Conservation (phyloP, 2,113 vertebrate species). For the Rynchops niger region DNA sequence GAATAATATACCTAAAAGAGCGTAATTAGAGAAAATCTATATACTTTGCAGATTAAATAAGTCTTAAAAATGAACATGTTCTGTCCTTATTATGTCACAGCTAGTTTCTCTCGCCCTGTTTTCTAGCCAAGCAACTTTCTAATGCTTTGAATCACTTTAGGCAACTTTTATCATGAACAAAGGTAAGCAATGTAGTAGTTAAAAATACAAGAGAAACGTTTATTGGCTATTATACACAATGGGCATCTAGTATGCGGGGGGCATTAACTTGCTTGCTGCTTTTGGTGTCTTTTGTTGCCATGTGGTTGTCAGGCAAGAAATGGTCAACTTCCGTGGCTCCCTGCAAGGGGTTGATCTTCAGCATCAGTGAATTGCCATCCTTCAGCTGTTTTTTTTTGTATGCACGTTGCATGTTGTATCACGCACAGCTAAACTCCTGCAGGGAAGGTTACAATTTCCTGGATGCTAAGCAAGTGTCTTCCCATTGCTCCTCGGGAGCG, state of each 20-base stretch:
- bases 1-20: neutral
- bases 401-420: neutral
- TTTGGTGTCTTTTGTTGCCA: neutral
- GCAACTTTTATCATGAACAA: neutral
- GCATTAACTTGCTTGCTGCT: neutral
- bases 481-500: neutral
- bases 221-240: neutral
- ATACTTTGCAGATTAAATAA: neutral
- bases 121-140: neutral
- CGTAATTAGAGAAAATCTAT: neutral
- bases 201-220: neutral
- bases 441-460: neutral
- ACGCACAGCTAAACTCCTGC: neutral
- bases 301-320: neutral
- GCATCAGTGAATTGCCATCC: neutral
- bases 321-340: neutral
- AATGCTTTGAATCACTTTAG: neutral
- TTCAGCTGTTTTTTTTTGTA: neutral
- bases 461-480: neutral
- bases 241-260: neutral
- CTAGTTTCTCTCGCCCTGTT: neutral
- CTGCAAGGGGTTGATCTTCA: neutral
- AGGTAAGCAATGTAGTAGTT: neutral
- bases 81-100: neutral
- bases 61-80: neutral